Percentiles rank a stretch among this genome's conserved stretches.
Evolutionary conservation across 2,797 vertebrate genomes (phyloP).

Genomic region (Glyptemys insculpta): DNA sequence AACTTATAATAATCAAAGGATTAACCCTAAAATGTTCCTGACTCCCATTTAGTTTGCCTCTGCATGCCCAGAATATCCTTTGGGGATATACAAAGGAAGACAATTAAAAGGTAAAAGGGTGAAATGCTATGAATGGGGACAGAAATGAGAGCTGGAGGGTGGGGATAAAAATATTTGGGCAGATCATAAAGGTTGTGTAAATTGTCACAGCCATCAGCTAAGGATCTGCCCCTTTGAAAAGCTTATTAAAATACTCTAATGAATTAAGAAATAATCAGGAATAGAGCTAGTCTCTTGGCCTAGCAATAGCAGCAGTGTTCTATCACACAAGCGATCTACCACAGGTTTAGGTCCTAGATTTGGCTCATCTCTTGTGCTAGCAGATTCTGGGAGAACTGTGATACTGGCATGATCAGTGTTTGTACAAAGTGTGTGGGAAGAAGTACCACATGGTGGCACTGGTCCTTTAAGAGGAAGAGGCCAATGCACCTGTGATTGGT

Average conservation of each 20-base stretch:
- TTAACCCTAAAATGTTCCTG: background rate
- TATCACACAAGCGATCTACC: background rate
- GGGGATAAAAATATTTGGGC: background rate
- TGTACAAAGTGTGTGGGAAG: background rate
- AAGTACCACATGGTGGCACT: no score
- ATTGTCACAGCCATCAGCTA: background rate
- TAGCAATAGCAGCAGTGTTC: background rate
- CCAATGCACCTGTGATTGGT: no score
- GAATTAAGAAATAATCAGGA: background rate
- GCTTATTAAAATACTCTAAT: background rate
- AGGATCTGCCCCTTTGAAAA: background rate
- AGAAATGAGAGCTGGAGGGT: fast-evolving
- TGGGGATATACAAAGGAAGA: background rate
- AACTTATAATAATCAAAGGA: background rate
- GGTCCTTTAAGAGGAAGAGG: no score
- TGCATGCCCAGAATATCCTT: no score
- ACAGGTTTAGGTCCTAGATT: background rate
- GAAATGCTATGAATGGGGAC: background rate
- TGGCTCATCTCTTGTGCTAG: background rate
- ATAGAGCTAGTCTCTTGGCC: background rate
- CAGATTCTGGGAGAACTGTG: background rate
- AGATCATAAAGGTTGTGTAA: background rate
- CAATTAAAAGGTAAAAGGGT: background rate
- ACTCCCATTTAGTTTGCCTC: background rate
- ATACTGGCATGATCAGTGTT: background rate